Base-by-base conservation (phyloP, 2,888 invertebrate species). In the Antitype chi region DNA sequence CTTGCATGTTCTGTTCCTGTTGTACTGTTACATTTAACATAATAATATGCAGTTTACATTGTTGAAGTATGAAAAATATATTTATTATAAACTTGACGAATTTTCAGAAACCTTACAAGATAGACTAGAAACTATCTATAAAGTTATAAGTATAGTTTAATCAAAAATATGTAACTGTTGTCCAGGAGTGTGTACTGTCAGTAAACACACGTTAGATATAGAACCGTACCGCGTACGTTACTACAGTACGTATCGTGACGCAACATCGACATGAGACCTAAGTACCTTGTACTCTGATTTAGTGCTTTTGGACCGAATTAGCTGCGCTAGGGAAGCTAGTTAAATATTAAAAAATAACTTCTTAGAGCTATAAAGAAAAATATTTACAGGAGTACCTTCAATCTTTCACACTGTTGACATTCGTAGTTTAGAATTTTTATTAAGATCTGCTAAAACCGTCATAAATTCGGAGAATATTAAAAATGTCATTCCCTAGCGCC, bases 271-370 rank as follows among this genome's bases (percentile, higher is more conserved):
- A 80, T 78, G 71, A 83, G 62, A 84, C 73, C 80, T 86, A 82
- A 81, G 81, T 89, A 86, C 78, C 82, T 89, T 87, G 90, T 90
- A 89, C 89, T 87, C 74, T 85, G 70, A 81, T 83, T 85, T 82
- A 85, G 80, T 86, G 82, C 80, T 84, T 80, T 66, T 80, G 80
- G 82, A 85, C 80, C 76, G 59, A 81, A 78, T 82, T 78, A 82
- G 76, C 85, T 75, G 82, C 85, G 82, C 84, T 81, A 86, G 80
- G 85, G 82, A 85, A 76, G 76, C 67, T 76, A 70, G 66, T 82
- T 70, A 76, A 80, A 78, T 53, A 77, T 77, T 78, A 73, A 78
- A 82, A 85, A 82, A 80, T 78, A 86, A 74, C 73, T 78, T 72
- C 85, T 80, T 87, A 87, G 53, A 85, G 20, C 82, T 87, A 86